phyloP scores from a whole-genome alignment of 2,797 vertebrate genomes.

The Choloepus didactylus region DNA sequence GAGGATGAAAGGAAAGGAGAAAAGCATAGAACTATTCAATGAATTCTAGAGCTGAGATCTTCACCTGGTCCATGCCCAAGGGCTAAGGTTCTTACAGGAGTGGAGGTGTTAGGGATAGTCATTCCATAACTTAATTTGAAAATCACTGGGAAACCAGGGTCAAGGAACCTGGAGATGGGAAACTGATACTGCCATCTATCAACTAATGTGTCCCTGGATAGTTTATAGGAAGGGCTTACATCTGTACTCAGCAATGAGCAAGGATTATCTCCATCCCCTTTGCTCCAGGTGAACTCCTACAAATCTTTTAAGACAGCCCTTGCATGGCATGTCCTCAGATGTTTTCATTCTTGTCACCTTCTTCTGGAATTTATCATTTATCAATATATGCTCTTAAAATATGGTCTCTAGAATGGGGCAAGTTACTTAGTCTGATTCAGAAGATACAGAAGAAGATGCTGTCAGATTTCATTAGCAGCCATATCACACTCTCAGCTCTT shows the following conservation, averaged over 20 bases:
- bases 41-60: neutral
- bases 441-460: neutral
- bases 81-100: neutral
- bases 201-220: neutral
- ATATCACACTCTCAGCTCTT: neutral
- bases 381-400: neutral
- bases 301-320: neutral
- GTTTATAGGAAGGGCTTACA: neutral
- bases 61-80: fast-evolving
- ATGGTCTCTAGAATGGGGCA: neutral
- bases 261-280: too few species aligned
- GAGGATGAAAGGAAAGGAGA: too few species aligned
- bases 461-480: neutral
- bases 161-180: neutral
- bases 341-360: neutral
- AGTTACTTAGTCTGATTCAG: neutral
- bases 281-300: too few species aligned
- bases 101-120: fast-evolving
- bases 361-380: neutral
- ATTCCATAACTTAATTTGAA: neutral
- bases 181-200: neutral
- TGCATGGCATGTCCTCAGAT: neutral
- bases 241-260: neutral
- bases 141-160: neutral
- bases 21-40: fast-evolving